Evolutionary conservation across 2,797 vertebrate genomes (phyloP), one percentile per base, ranked within the genome.

Genomic region (Artibeus lituratus): DNA sequence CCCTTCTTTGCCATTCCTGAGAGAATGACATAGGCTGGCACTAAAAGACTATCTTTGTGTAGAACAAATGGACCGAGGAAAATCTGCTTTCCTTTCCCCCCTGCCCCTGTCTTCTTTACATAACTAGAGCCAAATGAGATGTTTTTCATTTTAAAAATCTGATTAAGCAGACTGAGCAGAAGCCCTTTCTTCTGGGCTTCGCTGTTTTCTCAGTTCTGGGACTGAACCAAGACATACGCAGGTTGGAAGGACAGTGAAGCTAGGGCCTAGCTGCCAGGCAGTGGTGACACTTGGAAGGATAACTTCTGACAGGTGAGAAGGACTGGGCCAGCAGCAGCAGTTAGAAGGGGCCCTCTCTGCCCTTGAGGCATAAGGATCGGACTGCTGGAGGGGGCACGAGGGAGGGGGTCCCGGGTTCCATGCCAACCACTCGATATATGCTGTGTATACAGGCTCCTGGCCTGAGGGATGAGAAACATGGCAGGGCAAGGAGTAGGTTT

Each of bases 11-110:
- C 95, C 94, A 97, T 97, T 97, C 97, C 98, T 97, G 90, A 98
- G 95, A 96, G 92, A 98, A 97, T 32, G 95, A 98, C 97, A 12
- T 0, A 97, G 96, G 84, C 95, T 95, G 77, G 47, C 92, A 97
- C 97, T 97, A 97, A 98, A 98, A 98, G 98, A 94, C 96, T 70
- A 96, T 98, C 98, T 98, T 98, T 98, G 98, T 98, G 92, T 69
- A 90, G 84, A 97, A 97, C 97, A 98, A 98, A 98, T 98, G 97
- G 96, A 98, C 98, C 96, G 97, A 96, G 87, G 97, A 98, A 98
- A 98, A 98, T 98, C 96, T 95, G 97, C 94, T 96, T 97, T 97
- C 97, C 98, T 98, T 95, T 93, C 97, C 74, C 74, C 86, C 74
- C 55, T 97, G 74, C 78, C 70, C 82, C 91, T 96, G 98, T 97